Percentiles rank a stretch among this genome's conserved stretches.
Evolutionary conservation across 2,888 invertebrate species (phyloP).

Genomic region (Oithona nana): DNA sequence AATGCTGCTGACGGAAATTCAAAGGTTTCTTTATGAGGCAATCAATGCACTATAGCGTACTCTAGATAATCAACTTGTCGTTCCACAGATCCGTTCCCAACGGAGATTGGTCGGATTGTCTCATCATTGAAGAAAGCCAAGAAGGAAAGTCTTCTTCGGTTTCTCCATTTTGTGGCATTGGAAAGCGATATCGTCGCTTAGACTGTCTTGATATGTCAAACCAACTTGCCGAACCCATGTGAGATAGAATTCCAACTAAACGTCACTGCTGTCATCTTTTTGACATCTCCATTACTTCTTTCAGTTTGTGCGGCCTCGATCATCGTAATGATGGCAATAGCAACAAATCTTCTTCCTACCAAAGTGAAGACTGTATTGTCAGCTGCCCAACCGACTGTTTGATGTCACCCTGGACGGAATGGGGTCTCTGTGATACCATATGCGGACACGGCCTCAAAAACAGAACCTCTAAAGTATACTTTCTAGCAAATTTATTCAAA

Average conservation of each 20-base stretch:
- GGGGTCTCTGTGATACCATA: slow-evolving; percentile 39
- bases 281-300: no score
- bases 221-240: background rate
- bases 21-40: no score
- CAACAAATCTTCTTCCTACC: no score
- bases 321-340: no score
- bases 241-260: no score
- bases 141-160: background rate
- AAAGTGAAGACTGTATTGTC: slow-evolving; percentile 41
- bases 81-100: background rate
- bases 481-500: background rate
- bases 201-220: background rate
- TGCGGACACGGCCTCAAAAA: slow-evolving; percentile 30
- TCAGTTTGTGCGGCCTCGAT: slow-evolving; percentile 26
- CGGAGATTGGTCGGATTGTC: background rate
- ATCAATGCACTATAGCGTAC: no score
- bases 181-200: background rate
- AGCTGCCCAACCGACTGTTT: slow-evolving; percentile 48
- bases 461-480: slow-evolving; percentile 21
- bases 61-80: no score
- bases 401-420: slow-evolving; percentile 41
- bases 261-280: no score
- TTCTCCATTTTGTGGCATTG: background rate
- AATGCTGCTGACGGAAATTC: no score
- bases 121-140: background rate